phyloP scores from a whole-genome alignment of 1,140 invertebrate genomes.

The Orius laevigatus region DNA sequence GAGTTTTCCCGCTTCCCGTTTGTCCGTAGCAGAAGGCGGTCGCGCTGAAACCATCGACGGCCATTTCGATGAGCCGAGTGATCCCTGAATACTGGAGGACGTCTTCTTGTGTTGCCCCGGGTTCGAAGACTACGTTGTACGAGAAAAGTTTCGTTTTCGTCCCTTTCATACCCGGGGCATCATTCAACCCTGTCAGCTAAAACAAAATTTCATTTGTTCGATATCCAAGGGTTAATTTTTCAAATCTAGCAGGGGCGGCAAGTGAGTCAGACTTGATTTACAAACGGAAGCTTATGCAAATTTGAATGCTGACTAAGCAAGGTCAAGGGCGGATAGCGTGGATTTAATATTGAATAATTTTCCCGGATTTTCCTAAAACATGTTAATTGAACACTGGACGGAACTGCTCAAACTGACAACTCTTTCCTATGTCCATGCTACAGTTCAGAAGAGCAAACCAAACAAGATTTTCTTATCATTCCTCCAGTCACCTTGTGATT shows the following conservation, averaged over 20 bases:
- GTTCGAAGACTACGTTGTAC: slow-evolving; percentile 79
- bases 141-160: slow-evolving; percentile 63
- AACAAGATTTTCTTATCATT: no score
- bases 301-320: no score
- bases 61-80: slow-evolving; percentile 77
- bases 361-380: not conserved
- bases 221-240: not conserved
- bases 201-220: no score
- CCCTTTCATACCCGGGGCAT: slow-evolving; percentile 24
- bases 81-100: slow-evolving; percentile 46
- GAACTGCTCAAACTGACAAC: no score
- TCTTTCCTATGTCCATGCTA: no score
- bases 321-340: not conserved
- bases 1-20: slow-evolving; percentile 92
- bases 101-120: slow-evolving; percentile 60
- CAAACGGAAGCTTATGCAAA: not conserved
- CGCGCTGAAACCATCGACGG: slow-evolving; percentile 80
- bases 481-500: no score
- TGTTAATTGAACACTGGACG: no score
- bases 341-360: not conserved
- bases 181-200: slow-evolving; percentile 20
- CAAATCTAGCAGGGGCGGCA: not conserved
- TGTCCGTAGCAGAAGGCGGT: slow-evolving; percentile 94
- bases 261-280: not conserved
- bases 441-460: no score